Evolutionary conservation across 2,113 vertebrate species (phyloP), one percentile per base, ranked within the genome.

Genomic region (Microcebus ravelobensis): DNA sequence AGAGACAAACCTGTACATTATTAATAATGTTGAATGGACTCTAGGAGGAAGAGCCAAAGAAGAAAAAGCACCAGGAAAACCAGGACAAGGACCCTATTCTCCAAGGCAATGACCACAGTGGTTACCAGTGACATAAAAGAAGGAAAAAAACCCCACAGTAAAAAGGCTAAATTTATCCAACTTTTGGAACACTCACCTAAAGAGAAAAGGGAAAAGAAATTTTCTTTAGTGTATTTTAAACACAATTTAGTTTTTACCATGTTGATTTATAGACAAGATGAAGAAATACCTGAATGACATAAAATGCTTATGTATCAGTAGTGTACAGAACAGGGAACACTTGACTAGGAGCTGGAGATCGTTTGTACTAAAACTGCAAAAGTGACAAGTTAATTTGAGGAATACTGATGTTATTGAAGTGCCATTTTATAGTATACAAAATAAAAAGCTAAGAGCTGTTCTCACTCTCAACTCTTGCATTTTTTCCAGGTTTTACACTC

Each of bases 61-160:
- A 97, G 70, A 98, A 99, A 18, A 98, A 98, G 83, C 96, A 98
- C 82, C 90, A 98, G 97, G 88, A 98, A 96, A 67, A 92, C 90
- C 94, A 97, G 63, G 79, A 71, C 87, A 98, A 77, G n/a, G 96
- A 97, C 3, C 52, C 90, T 29, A 97, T 98, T 39, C 89, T 98
- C 61, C 98, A 98, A 12, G 86, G 82, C 50, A 99, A 98, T 84
- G 99, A 99, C 98, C 99, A 99, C 61, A 99, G 98, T 21, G 98
- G 99, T 91, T 99, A 99, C 93, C 89, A 98, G 98, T 80, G 99
- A 98, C 86, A 98, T 65, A 99, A 98, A 92, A 98, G 98, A 45
- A 98, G 89, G 93, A 99, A 98, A 95, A 98, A 99, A 99, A 97
- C 99, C 96, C 99, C 96, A 96, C 48, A 94, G 52, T 1, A 87